Percentiles rank a stretch among this genome's conserved stretches.
phyloP scores from a whole-genome alignment of 2,888 invertebrate genomes.

The Drosophila yooni region DNA sequence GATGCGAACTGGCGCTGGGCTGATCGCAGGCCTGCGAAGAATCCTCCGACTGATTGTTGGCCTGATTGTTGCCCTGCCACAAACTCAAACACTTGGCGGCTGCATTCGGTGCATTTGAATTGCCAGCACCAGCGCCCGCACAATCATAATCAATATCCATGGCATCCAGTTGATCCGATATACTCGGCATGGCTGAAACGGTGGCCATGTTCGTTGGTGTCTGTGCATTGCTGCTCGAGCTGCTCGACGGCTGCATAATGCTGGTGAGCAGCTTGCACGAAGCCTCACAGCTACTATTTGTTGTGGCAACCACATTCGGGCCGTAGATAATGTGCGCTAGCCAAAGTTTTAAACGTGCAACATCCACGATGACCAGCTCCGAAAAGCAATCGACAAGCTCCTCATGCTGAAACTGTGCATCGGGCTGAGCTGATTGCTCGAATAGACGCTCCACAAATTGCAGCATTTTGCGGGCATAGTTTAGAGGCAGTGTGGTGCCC shows the following conservation, averaged over 20 bases:
- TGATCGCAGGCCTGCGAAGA: constrained; percentile 82
- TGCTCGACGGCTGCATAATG: constrained; percentile 83
- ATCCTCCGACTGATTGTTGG: constrained; percentile 85
- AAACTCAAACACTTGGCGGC: constrained; percentile 76
- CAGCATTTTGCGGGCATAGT: constrained; percentile 91
- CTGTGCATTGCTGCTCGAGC: constrained; percentile 86
- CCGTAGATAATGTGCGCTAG: constrained; percentile 89
- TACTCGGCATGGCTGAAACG: constrained; percentile 84
- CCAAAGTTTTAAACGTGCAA: constrained; percentile 88
- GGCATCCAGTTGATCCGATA: constrained; percentile 84
- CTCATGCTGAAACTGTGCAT: constrained; percentile 88
- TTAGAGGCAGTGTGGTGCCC: constrained; percentile 89
- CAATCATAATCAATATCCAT: constrained; percentile 86
- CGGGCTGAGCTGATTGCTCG: constrained; percentile 88
- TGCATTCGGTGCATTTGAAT: constrained; percentile 53
- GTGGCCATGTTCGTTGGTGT: constrained; percentile 86
- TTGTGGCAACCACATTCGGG: constrained; percentile 79
- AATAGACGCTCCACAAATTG: constrained; percentile 92
- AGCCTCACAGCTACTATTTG: constrained; percentile 62
- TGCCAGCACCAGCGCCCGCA: constrained; percentile 52
- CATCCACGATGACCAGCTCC: constrained; percentile 88
- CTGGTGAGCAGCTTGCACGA: constrained; percentile 71
- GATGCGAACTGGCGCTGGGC: constrained; percentile 22
- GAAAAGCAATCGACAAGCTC: constrained; percentile 89
- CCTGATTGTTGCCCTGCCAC: constrained; percentile 84